Evolutionary conservation across 2,888 invertebrate genomes (phyloP).

Genomic region (Globia sparganii): DNA sequence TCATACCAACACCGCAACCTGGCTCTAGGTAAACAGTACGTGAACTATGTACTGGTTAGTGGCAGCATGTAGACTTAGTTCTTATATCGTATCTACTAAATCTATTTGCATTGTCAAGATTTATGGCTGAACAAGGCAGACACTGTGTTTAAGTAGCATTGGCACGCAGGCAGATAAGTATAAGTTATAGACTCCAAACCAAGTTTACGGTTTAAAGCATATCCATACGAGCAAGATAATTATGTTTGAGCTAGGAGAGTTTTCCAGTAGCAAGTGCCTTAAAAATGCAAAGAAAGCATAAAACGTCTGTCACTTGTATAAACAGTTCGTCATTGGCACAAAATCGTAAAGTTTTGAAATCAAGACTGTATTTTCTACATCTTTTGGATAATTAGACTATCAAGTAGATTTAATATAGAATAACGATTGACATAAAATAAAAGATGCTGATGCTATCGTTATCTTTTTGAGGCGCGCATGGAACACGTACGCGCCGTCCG

Average conservation of each 20-base stretch:
- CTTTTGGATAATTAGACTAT: not conserved
- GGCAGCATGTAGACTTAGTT: not conserved
- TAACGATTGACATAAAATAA: not conserved
- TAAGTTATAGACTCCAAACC: constrained; percentile 31
- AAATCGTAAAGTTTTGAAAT: not conserved
- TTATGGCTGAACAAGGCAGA: constrained; percentile 34
- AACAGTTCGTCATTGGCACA: not conserved
- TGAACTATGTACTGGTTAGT: no score
- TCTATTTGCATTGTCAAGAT: constrained; percentile 41
- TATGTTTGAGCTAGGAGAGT: not conserved
- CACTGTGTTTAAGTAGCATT: constrained; percentile 25
- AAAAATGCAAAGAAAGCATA: constrained; percentile 1
- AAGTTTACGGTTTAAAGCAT: not conserved
- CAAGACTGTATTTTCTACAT: not conserved
- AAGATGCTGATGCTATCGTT: not conserved
- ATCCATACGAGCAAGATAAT: not conserved
- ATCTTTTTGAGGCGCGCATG: no score
- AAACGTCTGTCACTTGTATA: not conserved
- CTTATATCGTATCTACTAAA: constrained; percentile 5
- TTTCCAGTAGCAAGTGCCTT: not conserved
- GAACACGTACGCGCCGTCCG: no score
- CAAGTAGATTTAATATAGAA: not conserved
- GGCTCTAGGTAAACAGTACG: not conserved
- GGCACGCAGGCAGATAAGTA: constrained; percentile 36
- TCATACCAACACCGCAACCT: not conserved